phyloP scores from a whole-genome alignment of 2,113 vertebrate genomes.

The Oreochromis spilurus region DNA sequence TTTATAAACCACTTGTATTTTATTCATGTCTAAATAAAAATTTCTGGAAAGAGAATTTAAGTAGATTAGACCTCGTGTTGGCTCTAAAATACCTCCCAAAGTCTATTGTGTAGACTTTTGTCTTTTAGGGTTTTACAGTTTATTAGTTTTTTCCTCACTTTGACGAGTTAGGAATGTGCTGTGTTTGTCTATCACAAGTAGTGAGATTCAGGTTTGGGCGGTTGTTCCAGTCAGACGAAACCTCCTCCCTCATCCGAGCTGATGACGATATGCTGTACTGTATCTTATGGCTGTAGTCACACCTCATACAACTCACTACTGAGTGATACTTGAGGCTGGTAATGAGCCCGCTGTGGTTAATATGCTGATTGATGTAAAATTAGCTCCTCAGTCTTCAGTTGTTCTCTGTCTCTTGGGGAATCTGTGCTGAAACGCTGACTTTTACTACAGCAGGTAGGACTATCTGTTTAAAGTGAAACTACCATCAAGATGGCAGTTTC shows the following conservation, averaged over 20 bases:
- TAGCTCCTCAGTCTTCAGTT: not conserved
- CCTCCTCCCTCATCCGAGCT: slow-evolving; percentile 24
- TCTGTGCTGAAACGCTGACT: not conserved
- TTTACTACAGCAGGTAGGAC: not conserved
- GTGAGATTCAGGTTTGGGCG: slow-evolving; percentile 64
- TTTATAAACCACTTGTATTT: not conserved
- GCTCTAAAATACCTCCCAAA: not conserved
- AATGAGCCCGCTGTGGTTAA: not conserved
- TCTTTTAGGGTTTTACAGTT: not conserved
- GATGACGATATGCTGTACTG: slow-evolving; percentile 34
- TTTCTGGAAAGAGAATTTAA: not conserved
- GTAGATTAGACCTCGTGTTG: not conserved
- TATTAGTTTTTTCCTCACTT: not conserved
- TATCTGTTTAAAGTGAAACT: not conserved
- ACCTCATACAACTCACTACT: not conserved
- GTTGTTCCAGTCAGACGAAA: slow-evolving; percentile 76
- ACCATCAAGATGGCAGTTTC: not conserved
- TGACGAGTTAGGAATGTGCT: slow-evolving; percentile 60
- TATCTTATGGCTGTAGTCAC: slow-evolving; percentile 11
- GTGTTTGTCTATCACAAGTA: slow-evolving; percentile 42
- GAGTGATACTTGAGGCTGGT: not conserved
- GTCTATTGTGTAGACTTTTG: not conserved
- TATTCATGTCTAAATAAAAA: not conserved
- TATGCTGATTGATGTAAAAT: not conserved
- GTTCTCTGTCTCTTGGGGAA: not conserved